These are phyloP conservation scores for Akabosia matsudoensis DNA, from an alignment of 1,140 invertebrate genomes.

Conservation along the genomic window DNA sequence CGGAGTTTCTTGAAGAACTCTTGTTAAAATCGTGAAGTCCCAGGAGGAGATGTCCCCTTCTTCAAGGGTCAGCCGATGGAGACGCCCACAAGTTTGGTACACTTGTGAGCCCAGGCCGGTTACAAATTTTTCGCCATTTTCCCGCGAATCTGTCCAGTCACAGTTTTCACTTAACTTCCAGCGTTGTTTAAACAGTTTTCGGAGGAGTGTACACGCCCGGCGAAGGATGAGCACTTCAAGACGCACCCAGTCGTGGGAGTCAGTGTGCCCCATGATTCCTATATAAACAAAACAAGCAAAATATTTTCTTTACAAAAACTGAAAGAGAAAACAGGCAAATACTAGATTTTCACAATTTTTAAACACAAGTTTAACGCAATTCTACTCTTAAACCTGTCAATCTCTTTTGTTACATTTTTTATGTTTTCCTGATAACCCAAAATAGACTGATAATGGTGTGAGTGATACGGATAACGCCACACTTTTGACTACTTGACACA, in stretches of 20 bases:
- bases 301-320: background rate
- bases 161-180: constrained; percentile 25
- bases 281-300: background rate
- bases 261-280: constrained; percentile 25
- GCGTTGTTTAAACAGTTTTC: constrained; percentile 26
- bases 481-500: background rate
- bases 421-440: background rate
- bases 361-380: background rate
- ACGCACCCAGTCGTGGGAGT: constrained; percentile 32
- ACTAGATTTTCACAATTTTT: background rate
- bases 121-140: constrained; percentile 27
- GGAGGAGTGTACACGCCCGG: constrained; percentile 25
- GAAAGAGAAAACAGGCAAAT: background rate
- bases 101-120: constrained; percentile 28
- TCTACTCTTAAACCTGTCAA: background rate
- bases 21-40: constrained; percentile 27
- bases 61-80: constrained; percentile 31
- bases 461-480: background rate
- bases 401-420: background rate
- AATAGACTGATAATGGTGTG: background rate
- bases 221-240: constrained; percentile 32
- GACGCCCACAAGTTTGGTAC: constrained; percentile 21
- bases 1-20: constrained; percentile 18
- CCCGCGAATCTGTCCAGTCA: constrained; percentile 22
- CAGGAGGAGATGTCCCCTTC: constrained; percentile 34